A percentile compares a stretch with the other conserved stretches of the same genome.
phyloP scores from a whole-genome alignment of 2,888 invertebrate genomes.

The Amorpha juglandis region DNA sequence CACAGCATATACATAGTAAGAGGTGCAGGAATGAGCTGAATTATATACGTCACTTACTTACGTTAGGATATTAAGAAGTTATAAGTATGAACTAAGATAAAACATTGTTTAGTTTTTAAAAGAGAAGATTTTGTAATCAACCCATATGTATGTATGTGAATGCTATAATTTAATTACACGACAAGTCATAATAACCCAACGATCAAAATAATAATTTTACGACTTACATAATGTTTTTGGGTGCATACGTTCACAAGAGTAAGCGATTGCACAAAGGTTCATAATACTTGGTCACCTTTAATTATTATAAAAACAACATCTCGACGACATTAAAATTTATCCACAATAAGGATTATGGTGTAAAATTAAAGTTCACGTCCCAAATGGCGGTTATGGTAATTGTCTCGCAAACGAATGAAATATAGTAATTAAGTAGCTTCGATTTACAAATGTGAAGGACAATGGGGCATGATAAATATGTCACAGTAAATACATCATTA shows the following conservation, averaged over 20 bases:
- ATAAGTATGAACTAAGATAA: no score
- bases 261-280: background rate
- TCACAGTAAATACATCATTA: background rate
- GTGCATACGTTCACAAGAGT: background rate
- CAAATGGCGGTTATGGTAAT: background rate
- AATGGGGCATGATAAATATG: background rate
- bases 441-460: constrained; percentile 16
- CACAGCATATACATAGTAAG: no score
- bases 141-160: no score
- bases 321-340: background rate
- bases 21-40: no score
- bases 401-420: constrained; percentile 7
- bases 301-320: background rate
- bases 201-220: no score
- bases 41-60: no score
- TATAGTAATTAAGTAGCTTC: constrained; percentile 20
- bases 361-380: constrained; percentile 16
- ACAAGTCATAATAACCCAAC: no score
- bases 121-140: no score
- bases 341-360: background rate
- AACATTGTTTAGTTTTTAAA: no score
- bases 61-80: no score
- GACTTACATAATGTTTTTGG: no score
- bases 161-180: no score
- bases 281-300: background rate